Conservation (phyloP, 2,797 vertebrate species). For the Scarus forsteni region DNA sequence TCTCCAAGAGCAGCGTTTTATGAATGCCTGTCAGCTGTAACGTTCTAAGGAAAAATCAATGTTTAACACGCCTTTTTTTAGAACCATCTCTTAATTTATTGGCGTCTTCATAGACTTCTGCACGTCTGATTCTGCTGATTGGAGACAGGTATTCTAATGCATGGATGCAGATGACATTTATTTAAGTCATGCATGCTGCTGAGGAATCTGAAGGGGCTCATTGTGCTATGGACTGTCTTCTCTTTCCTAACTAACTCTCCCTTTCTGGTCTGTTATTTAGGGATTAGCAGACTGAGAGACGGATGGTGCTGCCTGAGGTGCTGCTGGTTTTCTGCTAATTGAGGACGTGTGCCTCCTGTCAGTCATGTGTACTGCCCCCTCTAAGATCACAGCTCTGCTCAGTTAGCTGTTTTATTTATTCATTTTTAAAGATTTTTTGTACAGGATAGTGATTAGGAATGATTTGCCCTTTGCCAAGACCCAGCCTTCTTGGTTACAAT, state of each 20-base stretch:
- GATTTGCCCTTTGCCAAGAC: no score
- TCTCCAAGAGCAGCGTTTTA: constrained; percentile 9
- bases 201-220: not conserved
- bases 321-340: constrained; percentile 45
- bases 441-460: no score
- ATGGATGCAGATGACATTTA: not conserved
- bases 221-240: constrained; percentile 1
- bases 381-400: constrained; percentile 12
- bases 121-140: not conserved
- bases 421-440: no score
- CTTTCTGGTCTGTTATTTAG: constrained; percentile 57
- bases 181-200: not conserved
- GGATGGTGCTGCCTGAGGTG: constrained; percentile 49
- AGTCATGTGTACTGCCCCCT: constrained; percentile 37
- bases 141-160: not conserved
- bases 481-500: no score
- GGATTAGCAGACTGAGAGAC: constrained; percentile 60
- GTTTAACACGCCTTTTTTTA: constrained; percentile 13
- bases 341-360: constrained; percentile 54
- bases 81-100: constrained; percentile 18
- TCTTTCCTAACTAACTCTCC: constrained; percentile 29
- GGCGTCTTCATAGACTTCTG: not conserved
- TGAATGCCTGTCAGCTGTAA: constrained; percentile 20
- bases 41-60: constrained; percentile 24
- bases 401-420: constrained; percentile 10